Evolutionary conservation across 2,113 vertebrate genomes (phyloP).

Genomic region (Phylloscopus trochiloides): DNA sequence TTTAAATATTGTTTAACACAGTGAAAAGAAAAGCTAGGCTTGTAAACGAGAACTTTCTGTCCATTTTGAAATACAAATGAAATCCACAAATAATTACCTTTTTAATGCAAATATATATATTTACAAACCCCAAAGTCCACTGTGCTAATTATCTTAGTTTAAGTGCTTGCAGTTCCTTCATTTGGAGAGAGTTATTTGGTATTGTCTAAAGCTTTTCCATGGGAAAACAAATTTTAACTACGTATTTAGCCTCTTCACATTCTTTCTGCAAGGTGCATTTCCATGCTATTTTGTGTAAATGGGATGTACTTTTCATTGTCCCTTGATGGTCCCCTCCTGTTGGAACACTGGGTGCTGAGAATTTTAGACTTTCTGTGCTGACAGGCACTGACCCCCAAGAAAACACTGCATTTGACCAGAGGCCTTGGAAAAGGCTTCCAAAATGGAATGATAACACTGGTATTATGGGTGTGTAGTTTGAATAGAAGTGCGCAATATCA

Average conservation of each 20-base stretch:
- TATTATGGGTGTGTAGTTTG: too few species aligned
- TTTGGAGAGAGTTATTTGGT: background rate
- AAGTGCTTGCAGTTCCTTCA: background rate
- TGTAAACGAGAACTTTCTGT: background rate
- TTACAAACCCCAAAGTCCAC: background rate
- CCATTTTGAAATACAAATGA: background rate
- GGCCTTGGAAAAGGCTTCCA: too few species aligned
- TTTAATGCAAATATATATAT: background rate
- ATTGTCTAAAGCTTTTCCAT: background rate
- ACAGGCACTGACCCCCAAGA: too few species aligned
- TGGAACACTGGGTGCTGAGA: too few species aligned
- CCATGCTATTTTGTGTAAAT: background rate
- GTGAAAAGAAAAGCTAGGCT: background rate
- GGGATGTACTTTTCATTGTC: background rate
- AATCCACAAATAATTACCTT: background rate
- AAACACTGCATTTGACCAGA: too few species aligned
- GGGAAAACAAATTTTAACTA: background rate
- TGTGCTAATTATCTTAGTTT: background rate
- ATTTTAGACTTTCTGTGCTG: too few species aligned
- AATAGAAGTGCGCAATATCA: too few species aligned
- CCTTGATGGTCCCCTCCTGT: background rate
- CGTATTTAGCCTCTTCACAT: background rate
- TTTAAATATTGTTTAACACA: background rate
- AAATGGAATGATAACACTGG: too few species aligned
- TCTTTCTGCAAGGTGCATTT: background rate